These are phyloP conservation scores for Sycobia sp. DNA, from an alignment of 1,140 invertebrate genomes.

Conservation along the genomic window DNA sequence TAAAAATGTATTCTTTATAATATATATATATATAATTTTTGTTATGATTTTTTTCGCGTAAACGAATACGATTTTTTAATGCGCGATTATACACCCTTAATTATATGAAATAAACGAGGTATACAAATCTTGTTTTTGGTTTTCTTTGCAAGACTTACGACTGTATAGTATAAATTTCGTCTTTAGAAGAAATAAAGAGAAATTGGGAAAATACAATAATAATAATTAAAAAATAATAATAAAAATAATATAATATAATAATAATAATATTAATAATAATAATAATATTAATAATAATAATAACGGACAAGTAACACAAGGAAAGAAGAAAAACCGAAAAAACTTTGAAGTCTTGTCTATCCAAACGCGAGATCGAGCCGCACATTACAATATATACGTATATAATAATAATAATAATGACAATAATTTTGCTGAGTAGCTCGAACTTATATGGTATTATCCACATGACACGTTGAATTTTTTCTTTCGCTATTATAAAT, in stretches of 20 bases:
- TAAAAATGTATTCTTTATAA: slow-evolving; percentile 21
- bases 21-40: slow-evolving; percentile 28
- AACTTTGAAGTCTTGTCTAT: slow-evolving; percentile 16
- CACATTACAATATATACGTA: slow-evolving; percentile 25
- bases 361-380: slow-evolving; percentile 28
- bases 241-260: slow-evolving; percentile 32
- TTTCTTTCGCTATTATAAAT: slow-evolving; percentile 27
- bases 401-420: slow-evolving; percentile 27
- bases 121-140: slow-evolving; percentile 30
- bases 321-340: slow-evolving; percentile 30
- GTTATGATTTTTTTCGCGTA: slow-evolving; percentile 17
- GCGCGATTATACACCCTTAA: slow-evolving; percentile 22
- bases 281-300: slow-evolving; percentile 36
- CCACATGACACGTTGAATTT: slow-evolving; percentile 33
- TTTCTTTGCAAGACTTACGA: slow-evolving; percentile 13
- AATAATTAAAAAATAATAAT: slow-evolving; percentile 21
- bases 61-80: slow-evolving; percentile 21
- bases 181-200: slow-evolving; percentile 19
- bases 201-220: slow-evolving; percentile 37
- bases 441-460: slow-evolving; percentile 21
- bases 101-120: slow-evolving; percentile 20
- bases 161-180: slow-evolving; percentile 22
- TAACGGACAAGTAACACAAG: slow-evolving; percentile 35
- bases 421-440: slow-evolving; percentile 29
- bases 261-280: slow-evolving; percentile 33